Evolutionary conservation across 2,113 vertebrate genomes (phyloP).

Genomic region (Uria aalge): DNA sequence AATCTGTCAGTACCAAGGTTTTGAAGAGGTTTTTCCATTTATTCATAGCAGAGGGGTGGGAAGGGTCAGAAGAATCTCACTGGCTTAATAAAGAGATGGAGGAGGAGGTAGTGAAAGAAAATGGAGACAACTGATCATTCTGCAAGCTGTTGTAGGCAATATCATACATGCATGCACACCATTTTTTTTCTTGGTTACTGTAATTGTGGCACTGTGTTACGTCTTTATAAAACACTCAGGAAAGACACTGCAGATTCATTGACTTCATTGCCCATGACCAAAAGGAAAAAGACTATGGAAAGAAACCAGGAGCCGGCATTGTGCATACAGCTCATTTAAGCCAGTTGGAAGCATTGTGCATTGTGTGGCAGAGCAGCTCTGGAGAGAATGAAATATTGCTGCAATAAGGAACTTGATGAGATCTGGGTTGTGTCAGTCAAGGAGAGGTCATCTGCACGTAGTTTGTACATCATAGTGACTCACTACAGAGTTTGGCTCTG

Average conservation of each 20-base stretch:
- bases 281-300: not conserved
- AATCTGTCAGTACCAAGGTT: slow-evolving; percentile 10
- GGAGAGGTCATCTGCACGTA: not conserved
- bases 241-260: not conserved
- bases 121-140: not conserved
- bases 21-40: slow-evolving; percentile 24
- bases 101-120: not conserved
- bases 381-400: not conserved
- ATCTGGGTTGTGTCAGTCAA: not conserved
- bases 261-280: not conserved
- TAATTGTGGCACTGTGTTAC: not conserved
- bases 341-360: not conserved
- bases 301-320: not conserved
- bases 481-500: not conserved
- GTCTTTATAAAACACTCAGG: not conserved
- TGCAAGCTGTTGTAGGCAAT: not conserved
- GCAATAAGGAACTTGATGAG: not conserved
- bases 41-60: not conserved
- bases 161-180: not conserved
- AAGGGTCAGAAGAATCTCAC: not conserved
- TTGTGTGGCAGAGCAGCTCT: not conserved
- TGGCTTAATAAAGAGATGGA: slow-evolving; percentile 7
- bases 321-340: not conserved
- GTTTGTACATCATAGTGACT: not conserved
- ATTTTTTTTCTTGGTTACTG: not conserved